phyloP scores from a whole-genome alignment of 2,113 vertebrate genomes.

The Python bivittatus region DNA sequence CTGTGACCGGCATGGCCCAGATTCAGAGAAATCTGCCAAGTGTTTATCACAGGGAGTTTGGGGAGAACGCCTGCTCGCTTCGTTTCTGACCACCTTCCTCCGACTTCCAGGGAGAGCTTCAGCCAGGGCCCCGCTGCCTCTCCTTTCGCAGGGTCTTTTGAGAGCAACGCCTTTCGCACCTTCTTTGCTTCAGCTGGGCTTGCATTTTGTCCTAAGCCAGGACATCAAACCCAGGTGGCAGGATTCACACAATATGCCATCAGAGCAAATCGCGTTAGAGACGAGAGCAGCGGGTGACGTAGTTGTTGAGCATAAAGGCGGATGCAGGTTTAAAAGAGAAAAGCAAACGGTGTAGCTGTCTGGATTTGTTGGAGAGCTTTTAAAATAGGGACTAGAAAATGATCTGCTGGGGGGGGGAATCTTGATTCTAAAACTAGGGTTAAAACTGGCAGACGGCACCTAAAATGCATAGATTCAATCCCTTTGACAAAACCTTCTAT shows the following conservation, averaged over 20 bases:
- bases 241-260: fast-evolving
- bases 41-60: neutral
- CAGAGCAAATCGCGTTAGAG: neutral
- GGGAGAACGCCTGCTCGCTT: neutral
- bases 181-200: neutral
- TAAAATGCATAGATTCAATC: neutral
- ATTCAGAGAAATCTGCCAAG: neutral
- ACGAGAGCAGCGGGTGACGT: neutral
- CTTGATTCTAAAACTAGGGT: neutral
- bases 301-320: neutral
- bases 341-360: neutral
- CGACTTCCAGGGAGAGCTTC: neutral
- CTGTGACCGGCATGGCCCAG: neutral
- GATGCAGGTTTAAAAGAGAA: neutral
- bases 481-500: neutral
- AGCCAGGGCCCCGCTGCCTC: neutral
- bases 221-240: neutral
- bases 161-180: neutral
- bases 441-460: neutral
- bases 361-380: neutral
- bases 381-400: neutral
- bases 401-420: neutral
- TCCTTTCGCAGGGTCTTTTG: neutral
- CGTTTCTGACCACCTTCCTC: neutral
- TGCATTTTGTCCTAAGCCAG: neutral